phyloP scores from a whole-genome alignment of 2,888 invertebrate species.

The Protophormia terraenovae region DNA sequence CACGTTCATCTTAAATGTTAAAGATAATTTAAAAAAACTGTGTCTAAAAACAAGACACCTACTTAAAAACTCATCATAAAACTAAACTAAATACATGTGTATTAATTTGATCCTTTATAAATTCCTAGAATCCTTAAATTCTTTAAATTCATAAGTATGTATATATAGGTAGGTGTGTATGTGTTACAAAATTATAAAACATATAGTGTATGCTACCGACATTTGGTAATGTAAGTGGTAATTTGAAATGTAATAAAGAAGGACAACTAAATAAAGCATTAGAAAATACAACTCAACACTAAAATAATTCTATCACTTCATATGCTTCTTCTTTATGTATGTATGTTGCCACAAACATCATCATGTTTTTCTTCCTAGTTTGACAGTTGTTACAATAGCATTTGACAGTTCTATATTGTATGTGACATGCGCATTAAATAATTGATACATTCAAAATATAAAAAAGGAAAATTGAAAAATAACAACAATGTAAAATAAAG shows the following conservation, averaged over 20 bases:
- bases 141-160: not conserved
- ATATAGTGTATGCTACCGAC: not conserved
- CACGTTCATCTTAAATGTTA: not conserved
- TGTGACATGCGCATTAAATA: conserved; percentile 64
- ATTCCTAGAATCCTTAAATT: not conserved
- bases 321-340: not conserved
- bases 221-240: not conserved
- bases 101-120: not conserved
- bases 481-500: not conserved
- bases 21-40: conserved; percentile 8
- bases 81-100: not conserved
- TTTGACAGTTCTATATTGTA: conserved; percentile 50
- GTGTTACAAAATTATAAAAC: not conserved
- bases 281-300: conserved; percentile 1
- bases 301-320: not conserved
- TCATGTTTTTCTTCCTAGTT: conserved; percentile 25
- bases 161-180: not conserved
- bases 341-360: conserved; percentile 24
- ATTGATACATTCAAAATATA: conserved; percentile 51
- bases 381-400: conserved; percentile 64
- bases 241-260: conserved; percentile 57
- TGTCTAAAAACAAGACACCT: not conserved
- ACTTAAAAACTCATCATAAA: conserved; percentile 33
- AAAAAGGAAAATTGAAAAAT: not conserved
- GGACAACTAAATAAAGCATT: conserved; percentile 49